phyloP scores from a whole-genome alignment of 2,797 vertebrate species.

The Oophaga sylvatica region DNA sequence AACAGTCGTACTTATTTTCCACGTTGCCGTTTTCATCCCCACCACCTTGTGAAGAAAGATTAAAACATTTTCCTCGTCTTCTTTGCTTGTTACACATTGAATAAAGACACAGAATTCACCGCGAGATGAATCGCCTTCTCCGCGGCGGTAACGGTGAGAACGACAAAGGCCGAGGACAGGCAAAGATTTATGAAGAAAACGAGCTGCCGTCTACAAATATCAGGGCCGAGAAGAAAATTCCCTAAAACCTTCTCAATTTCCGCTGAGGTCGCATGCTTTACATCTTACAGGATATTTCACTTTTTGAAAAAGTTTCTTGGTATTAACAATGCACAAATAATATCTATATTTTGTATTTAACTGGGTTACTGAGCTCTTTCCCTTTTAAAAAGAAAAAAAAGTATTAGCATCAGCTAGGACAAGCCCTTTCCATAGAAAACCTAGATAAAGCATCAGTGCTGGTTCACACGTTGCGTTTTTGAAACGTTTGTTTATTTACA shows the following conservation, averaged over 20 bases:
- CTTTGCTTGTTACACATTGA: background rate
- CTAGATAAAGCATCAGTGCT: too few species aligned
- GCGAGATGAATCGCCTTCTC: background rate
- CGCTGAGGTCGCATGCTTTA: background rate
- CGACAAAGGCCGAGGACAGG: background rate
- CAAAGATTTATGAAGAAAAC: conserved; percentile 11
- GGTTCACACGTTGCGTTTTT: too few species aligned
- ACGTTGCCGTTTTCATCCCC: background rate
- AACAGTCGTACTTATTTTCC: conserved; percentile 34
- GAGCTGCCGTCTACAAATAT: background rate
- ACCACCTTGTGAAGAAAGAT: conserved; percentile 18
- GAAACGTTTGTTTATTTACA: too few species aligned
- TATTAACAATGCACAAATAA: background rate
- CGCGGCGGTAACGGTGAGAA: background rate
- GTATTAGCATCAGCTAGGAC: too few species aligned
- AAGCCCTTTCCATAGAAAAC: too few species aligned
- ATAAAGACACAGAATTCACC: background rate
- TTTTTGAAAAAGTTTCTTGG: background rate
- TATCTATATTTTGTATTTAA: too few species aligned
- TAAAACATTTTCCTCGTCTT: conserved; percentile 15
- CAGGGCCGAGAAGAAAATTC: conserved; percentile 2
- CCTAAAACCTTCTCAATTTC: background rate
- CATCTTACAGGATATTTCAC: background rate
- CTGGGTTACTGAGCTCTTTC: too few species aligned
- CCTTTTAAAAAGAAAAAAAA: too few species aligned